Base-by-base conservation (phyloP, 2,888 invertebrate genomes). In the Mythimna ferrago region DNA sequence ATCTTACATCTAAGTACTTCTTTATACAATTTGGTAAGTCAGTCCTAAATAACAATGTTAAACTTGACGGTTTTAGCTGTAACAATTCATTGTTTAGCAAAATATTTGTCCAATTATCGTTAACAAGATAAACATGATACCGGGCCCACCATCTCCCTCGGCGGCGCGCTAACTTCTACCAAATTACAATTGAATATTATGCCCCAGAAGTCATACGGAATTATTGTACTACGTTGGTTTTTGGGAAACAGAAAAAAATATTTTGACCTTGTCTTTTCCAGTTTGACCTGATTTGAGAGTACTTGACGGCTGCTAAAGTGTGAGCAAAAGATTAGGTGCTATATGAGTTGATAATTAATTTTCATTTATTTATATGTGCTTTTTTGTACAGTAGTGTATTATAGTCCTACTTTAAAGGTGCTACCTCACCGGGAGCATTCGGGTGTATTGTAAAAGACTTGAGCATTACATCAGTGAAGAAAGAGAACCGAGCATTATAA, bases 71-170 rank as follows among this genome's bases (percentile, higher is more conserved):
- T 60, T 78, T 82, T 54, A 67, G 54, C 67, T 61, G 41, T 54
- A 76, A 71, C 64, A 66, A 77, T 82, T 71, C 69, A 83, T 72
- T 72, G 63, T 58, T 72, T 71, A 74, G 68, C 72, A 81, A 78
- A 83, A 86, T 83, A 77, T 88, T 87, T 83, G 80, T 78, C 74
- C 71, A 81, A 82, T 77, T 75, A 84, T 78, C 77, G 75, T 75
- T 73, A 83, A 82, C 81, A 82, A 75, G 53, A 64, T 60, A 71
- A 78, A 84, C 69, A 82, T 60, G 56, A 44, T 64, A 66, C 21
- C 35, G 2, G 35, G 19, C 32, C 53, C 32, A 61, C 26, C 14
- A 32, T 7, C 21, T 66, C 73, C 63, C 82, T 62, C 51, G 66
- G 51, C 63, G 63, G 38, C 56, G 61, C 41, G 71, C 63, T 60